phyloP scores from a whole-genome alignment of 1,140 invertebrate genomes.

The Magallana ariakensis region DNA sequence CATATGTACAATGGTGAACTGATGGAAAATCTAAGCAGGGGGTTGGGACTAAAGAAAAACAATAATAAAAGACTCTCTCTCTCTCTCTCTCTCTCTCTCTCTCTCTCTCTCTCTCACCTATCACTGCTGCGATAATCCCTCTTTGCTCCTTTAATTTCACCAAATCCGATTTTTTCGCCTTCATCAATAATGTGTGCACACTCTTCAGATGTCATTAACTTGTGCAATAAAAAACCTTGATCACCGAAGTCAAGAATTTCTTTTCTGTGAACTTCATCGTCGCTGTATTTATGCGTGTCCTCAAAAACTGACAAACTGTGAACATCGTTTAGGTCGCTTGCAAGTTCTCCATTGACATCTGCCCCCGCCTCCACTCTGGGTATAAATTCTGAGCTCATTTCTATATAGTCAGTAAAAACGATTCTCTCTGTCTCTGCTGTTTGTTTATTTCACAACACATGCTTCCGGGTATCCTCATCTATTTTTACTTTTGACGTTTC shows the following conservation, averaged over 20 bases:
- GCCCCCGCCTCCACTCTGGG: slow-evolving; percentile 61
- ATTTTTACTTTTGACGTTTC: not conserved
- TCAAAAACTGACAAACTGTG: slow-evolving; percentile 34
- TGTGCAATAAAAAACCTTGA: slow-evolving; percentile 70
- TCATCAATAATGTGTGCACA: slow-evolving; percentile 65
- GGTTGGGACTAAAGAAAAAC: not conserved
- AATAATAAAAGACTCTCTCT: not conserved
- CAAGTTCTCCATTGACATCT: slow-evolving; percentile 59
- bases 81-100: not conserved
- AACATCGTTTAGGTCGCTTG: slow-evolving; percentile 47
- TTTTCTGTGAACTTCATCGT: slow-evolving; percentile 37
- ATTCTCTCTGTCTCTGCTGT: no score
- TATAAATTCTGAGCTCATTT: slow-evolving; percentile 50
- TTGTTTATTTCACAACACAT: slow-evolving; percentile 35
- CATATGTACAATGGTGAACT: not conserved
- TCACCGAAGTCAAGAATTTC: slow-evolving; percentile 71
- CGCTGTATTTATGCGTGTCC: slow-evolving; percentile 7
- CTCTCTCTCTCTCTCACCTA: slow-evolving; percentile 53
- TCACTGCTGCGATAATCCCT: slow-evolving; percentile 67
- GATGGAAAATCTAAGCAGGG: no score
- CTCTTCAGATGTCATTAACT: slow-evolving; percentile 63
- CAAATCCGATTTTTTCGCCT: slow-evolving; percentile 69
- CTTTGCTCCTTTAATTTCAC: slow-evolving; percentile 57
- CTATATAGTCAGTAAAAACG: no score
- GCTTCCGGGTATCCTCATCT: not conserved